These are phyloP conservation scores for Popillia japonica DNA, from an alignment of 1,140 invertebrate genomes.

Conservation along the genomic window DNA sequence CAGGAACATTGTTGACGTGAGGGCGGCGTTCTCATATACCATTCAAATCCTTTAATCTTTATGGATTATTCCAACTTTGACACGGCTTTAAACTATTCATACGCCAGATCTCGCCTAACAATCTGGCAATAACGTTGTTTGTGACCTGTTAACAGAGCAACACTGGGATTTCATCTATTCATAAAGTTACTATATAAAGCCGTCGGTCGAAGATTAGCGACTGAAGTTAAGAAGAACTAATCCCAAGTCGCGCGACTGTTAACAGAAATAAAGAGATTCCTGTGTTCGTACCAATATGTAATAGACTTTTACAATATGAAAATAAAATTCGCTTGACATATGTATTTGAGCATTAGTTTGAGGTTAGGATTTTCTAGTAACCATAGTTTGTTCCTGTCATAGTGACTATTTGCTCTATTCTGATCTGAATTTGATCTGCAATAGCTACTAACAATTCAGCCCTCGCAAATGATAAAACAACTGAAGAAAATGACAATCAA, in stretches of 20 bases:
- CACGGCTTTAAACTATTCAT: constrained; percentile 27
- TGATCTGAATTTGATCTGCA: too few species aligned
- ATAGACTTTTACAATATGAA: too few species aligned
- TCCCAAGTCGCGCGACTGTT: neutral
- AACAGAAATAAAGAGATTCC: too few species aligned
- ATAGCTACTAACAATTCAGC: too few species aligned
- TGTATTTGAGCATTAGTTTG: too few species aligned
- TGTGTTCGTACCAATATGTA: too few species aligned
- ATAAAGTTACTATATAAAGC: constrained; percentile 24
- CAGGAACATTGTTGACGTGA: neutral
- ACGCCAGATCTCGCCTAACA: neutral
- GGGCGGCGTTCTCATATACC: neutral
- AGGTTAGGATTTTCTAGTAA: too few species aligned
- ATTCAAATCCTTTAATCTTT: constrained; percentile 16
- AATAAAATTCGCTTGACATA: too few species aligned
- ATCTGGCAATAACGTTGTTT: constrained; percentile 23
- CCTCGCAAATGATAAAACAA: too few species aligned
- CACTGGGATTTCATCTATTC: constrained; percentile 4
- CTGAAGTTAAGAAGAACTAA: neutral
- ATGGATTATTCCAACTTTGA: constrained; percentile 31
- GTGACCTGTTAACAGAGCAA: constrained; percentile 26
- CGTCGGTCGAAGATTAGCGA: neutral
- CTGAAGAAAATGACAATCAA: too few species aligned
- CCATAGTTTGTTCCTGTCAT: too few species aligned
- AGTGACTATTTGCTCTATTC: too few species aligned